A percentile compares a stretch with the other conserved stretches of the same genome.
These are phyloP conservation scores for Aplodontia rufa DNA, from an alignment of 2,113 vertebrate genomes.

Conservation along the genomic window DNA sequence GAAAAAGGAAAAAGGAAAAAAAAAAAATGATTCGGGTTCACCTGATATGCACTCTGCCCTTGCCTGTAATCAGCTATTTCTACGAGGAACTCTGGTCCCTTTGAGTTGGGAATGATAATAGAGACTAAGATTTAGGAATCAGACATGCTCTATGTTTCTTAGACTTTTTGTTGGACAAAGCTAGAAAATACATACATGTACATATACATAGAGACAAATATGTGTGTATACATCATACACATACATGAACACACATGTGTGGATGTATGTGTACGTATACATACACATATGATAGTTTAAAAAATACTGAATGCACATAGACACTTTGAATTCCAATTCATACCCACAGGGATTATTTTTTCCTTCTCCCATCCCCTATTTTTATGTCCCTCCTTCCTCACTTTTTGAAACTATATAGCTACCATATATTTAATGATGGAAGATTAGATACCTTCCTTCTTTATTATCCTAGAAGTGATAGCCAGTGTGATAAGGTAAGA, in stretches of 20 bases:
- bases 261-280: not conserved
- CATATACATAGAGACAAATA: not conserved
- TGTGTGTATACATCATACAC: not conserved
- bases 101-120: not conserved
- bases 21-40: not conserved
- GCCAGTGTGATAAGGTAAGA: not conserved
- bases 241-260: not conserved
- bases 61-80: not conserved
- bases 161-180: not conserved
- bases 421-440: not conserved
- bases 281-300: not conserved
- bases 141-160: not conserved
- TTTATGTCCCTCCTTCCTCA: not conserved
- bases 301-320: slow-evolving; percentile 28
- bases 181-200: not conserved
- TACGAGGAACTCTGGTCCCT: not conserved
- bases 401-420: not conserved
- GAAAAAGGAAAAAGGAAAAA: too few relatives aligned
- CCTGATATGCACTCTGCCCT: not conserved
- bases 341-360: not conserved
- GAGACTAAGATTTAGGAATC: not conserved
- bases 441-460: not conserved
- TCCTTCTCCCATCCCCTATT: not conserved
- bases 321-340: not conserved
- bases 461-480: not conserved